Conservation (phyloP, 2,888 invertebrate genomes). For the Ligdia adustata region DNA sequence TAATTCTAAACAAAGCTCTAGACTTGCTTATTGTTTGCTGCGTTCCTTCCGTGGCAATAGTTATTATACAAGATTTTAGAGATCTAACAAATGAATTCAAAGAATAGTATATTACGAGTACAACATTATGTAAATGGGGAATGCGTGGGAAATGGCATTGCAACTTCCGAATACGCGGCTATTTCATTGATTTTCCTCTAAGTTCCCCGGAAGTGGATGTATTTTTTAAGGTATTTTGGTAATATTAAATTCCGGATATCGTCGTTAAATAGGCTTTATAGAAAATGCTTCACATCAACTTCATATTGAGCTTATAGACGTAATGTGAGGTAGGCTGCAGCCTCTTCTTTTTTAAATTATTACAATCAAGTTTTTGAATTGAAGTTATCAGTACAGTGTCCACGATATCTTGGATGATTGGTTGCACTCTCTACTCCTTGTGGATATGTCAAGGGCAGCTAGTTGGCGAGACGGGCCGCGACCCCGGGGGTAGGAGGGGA, state of each 20-base stretch:
- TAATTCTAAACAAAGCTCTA: conserved; percentile 22
- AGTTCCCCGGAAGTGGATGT: conserved; percentile 21
- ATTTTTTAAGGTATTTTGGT: conserved; percentile 13
- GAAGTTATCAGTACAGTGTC: conserved; percentile 11
- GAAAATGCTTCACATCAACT: too few species aligned
- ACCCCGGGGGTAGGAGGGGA: conserved; percentile 24
- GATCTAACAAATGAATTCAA: conserved; percentile 25
- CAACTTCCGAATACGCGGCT: not conserved
- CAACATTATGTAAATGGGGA: conserved; percentile 33
- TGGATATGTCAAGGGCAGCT: conserved; percentile 77
- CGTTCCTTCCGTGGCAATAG: conserved; percentile 27
- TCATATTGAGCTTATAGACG: too few species aligned
- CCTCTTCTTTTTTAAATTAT: too few species aligned
- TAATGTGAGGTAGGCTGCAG: too few species aligned
- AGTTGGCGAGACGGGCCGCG: conserved; percentile 48
- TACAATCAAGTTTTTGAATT: conserved; percentile 1
- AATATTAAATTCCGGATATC: too few species aligned
- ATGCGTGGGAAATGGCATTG: conserved; percentile 54
- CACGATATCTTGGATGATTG: conserved; percentile 37
- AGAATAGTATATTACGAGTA: conserved; percentile 4
- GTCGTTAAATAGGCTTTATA: too few species aligned
- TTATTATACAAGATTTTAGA: conserved; percentile 26
- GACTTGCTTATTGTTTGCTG: conserved; percentile 29
- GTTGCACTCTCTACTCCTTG: conserved; percentile 69
- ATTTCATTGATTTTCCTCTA: conserved; percentile 26